These are phyloP conservation scores for Liopterus haemorrhoidalis DNA, from an alignment of 2,888 invertebrate species.

Conservation along the genomic window DNA sequence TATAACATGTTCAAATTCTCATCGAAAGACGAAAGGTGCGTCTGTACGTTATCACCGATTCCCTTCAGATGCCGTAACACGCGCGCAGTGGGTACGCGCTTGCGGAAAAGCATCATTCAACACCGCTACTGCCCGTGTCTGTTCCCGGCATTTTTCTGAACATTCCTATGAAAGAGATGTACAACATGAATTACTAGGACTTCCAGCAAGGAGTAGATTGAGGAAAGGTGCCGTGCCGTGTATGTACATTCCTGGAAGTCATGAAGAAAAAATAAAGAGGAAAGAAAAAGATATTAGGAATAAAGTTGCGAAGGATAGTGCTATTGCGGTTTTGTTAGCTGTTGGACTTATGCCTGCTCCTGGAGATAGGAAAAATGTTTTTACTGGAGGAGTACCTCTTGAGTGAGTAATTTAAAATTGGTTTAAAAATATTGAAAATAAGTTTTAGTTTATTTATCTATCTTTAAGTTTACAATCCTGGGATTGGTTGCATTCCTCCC, in stretches of 20 bases:
- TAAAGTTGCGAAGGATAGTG: constrained; percentile 31
- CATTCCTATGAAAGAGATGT: constrained; percentile 52
- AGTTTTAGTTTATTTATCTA: too few species aligned
- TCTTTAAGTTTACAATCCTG: too few species aligned
- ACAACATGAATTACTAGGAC: constrained; percentile 51
- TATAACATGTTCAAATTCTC: constrained; percentile 52
- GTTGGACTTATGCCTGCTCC: constrained; percentile 50
- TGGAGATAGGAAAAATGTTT: constrained; percentile 11
- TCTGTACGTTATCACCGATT: constrained; percentile 55
- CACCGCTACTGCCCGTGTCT: constrained; percentile 52
- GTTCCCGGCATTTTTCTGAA: constrained; percentile 50
- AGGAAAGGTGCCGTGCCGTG: constrained; percentile 50
- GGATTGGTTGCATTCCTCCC: too few species aligned
- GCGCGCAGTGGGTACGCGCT: constrained; percentile 49
- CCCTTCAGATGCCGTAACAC: constrained; percentile 50
- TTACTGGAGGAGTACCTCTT: constrained; percentile 41
- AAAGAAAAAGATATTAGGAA: constrained; percentile 1
- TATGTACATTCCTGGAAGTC: constrained; percentile 36
- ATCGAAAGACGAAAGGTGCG: constrained; percentile 52
- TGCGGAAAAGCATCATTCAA: constrained; percentile 51
- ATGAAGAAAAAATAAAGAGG: constrained; percentile 29
- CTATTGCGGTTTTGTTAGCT: constrained; percentile 51
- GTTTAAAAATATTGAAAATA: too few species aligned
- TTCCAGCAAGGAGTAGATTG: constrained; percentile 50
- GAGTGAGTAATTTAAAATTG: constrained; percentile 44